Evolutionary conservation across 2,888 invertebrate species (phyloP), one percentile per base, ranked within the genome.

Genomic region (Campaea margaritaria): DNA sequence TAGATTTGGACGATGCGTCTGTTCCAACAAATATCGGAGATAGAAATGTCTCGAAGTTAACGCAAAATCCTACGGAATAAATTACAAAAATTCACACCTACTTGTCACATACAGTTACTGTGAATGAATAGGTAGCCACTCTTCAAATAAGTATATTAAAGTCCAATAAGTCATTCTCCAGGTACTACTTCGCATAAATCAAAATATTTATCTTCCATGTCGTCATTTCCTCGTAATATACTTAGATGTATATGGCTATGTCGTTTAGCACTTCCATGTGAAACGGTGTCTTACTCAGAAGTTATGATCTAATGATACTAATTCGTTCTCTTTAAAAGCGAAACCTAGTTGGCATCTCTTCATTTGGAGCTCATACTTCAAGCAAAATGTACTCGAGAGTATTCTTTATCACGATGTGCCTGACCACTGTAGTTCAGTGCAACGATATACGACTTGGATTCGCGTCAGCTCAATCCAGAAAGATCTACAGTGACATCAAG

Each of bases 401-500:
- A 12, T n/a, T 55, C 10, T 16, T 62, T 42, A 11, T 64, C 12
- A 38, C 66, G 5, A 38, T 53, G 7, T 13, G 41, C 14, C 28
- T 68, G 7, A 42, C 63, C 10, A 50, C 56, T 0, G 36, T 66
- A 3, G 58, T 44, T 2, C 56, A 58, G 13, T 42, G 66, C 2
- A 73, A 73, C 41, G 72, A 72, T 8, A 60, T 72, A 0, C 48
- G 50, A 0, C 5, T 67, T 0, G 67, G 69, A 0, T 56, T 27
- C 21, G 39, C 61, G 0, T 49, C 63, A 14, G 58, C 65, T 2
- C 65, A 67, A 14, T 80, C 90, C 0, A 85, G 70, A 58, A 86
- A 81, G 52, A 79, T 89, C 45, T 88, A 77, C 59, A 79, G 82
- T 57, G 85, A 86, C 58, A 81, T 89, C 0, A 85, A 83, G 15